phyloP scores from a whole-genome alignment of 1,140 invertebrate species.

The Ips nitidus region DNA sequence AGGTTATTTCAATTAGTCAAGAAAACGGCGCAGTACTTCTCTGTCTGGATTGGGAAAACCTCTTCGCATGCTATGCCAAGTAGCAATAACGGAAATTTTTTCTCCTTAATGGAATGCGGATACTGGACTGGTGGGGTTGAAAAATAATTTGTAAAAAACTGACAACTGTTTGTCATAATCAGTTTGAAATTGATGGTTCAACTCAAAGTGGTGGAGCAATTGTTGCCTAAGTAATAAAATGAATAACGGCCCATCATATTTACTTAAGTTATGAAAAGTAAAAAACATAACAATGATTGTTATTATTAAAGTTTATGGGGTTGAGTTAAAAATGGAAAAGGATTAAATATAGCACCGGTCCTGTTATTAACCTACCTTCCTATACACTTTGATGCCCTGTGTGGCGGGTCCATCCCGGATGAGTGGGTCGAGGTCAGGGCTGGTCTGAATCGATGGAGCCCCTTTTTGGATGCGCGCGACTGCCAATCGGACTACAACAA shows the following conservation, averaged over 20 bases:
- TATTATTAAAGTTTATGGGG: too few species aligned
- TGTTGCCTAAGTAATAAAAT: too few species aligned
- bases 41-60: constrained; percentile 32
- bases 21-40: constrained; percentile 22
- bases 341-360: constrained; percentile 6
- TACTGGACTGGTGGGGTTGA: background rate
- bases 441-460: constrained; percentile 44
- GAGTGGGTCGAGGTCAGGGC: constrained; percentile 45
- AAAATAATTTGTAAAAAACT: constrained; percentile 23
- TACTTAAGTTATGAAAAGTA: too few species aligned
- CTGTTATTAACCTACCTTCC: constrained; percentile 17
- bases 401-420: constrained; percentile 30
- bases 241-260: too few species aligned
- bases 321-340: background rate
- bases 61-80: constrained; percentile 40
- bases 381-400: constrained; percentile 8
- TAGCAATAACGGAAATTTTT: constrained; percentile 26
- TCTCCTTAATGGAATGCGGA: constrained; percentile 1
- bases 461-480: constrained; percentile 27
- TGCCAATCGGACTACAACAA: background rate
- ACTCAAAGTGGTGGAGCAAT: too few species aligned
- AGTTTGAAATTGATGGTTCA: too few species aligned
- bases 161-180: background rate
- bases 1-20: background rate
- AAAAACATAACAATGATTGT: too few species aligned